Evolutionary conservation across 2,113 vertebrate genomes (phyloP).

Genomic region (Phodopus roborovskii): DNA sequence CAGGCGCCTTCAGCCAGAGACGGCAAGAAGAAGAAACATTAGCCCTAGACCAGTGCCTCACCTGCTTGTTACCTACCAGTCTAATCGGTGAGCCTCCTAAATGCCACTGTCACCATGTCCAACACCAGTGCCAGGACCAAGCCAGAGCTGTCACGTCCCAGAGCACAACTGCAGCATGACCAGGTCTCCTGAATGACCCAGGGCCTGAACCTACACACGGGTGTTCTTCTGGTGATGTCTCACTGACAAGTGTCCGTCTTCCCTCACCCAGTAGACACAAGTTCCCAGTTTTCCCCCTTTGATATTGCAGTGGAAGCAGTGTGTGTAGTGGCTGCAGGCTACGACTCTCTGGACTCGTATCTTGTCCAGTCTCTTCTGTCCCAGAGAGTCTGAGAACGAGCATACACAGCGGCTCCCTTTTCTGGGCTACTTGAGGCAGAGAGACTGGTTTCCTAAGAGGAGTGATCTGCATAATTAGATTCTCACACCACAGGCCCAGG

Average conservation of each 20-base stretch:
- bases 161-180: no score
- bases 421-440: not conserved
- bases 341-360: not conserved
- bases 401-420: rapidly evolving
- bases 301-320: rapidly evolving
- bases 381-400: not conserved
- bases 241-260: rapidly evolving
- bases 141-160: no score
- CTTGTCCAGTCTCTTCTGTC: not conserved
- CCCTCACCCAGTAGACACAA: not conserved
- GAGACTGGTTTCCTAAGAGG: not conserved
- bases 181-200: rapidly evolving
- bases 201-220: rapidly evolving
- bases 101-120: not conserved
- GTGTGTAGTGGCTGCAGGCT: not conserved
- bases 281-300: rapidly evolving
- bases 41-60: not conserved
- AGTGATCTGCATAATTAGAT: rapidly evolving
- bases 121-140: no score
- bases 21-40: not conserved
- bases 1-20: not conserved
- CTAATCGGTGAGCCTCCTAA: not conserved
- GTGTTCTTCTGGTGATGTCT: no score
- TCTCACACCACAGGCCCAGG: no score
- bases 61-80: not conserved